Percentiles rank a stretch among this genome's conserved stretches.
phyloP scores from a whole-genome alignment of 2,888 invertebrate species.

The Clunio marinus region DNA sequence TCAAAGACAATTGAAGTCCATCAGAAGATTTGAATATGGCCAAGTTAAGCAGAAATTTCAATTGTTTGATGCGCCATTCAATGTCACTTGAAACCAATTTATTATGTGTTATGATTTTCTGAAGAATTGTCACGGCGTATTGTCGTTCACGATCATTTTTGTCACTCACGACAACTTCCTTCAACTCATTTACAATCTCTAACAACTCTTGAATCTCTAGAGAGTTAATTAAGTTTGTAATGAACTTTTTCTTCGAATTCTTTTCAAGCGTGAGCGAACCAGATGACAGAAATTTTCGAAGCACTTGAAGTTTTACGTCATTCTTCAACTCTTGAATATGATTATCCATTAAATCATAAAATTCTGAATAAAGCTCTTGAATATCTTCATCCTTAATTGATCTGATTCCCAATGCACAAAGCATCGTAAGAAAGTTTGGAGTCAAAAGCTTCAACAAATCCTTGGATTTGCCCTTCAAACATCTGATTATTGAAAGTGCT shows the following conservation, averaged over 20 bases:
- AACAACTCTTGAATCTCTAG: conserved; percentile 6
- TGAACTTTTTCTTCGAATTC: conserved; percentile 46
- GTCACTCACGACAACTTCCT: conserved; percentile 40
- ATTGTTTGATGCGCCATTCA: conserved; percentile 63
- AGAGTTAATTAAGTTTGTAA: conserved; percentile 28
- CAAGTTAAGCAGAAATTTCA: conserved; percentile 62
- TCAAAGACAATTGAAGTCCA: conserved; percentile 43
- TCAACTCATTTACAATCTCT: background rate
- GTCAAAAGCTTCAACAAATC: conserved; percentile 59
- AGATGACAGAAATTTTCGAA: conserved; percentile 63
- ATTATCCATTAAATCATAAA: conserved; percentile 30
- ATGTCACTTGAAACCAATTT: conserved; percentile 46
- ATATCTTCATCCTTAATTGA: conserved; percentile 53
- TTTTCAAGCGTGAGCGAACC: conserved; percentile 72
- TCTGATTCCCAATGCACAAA: conserved; percentile 59
- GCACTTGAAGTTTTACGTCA: conserved; percentile 50
- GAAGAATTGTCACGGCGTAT: conserved; percentile 60
- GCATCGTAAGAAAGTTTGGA: conserved; percentile 61
- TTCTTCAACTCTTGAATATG: background rate
- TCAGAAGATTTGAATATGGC: conserved; percentile 60
- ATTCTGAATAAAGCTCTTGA: conserved; percentile 53
- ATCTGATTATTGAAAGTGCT: conserved; percentile 57
- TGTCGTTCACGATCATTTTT: conserved; percentile 57
- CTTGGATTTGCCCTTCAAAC: conserved; percentile 53
- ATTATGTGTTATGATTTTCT: conserved; percentile 50